Evolutionary conservation across 2,888 invertebrate genomes (phyloP).

Genomic region (Parthenolecanium corni): DNA sequence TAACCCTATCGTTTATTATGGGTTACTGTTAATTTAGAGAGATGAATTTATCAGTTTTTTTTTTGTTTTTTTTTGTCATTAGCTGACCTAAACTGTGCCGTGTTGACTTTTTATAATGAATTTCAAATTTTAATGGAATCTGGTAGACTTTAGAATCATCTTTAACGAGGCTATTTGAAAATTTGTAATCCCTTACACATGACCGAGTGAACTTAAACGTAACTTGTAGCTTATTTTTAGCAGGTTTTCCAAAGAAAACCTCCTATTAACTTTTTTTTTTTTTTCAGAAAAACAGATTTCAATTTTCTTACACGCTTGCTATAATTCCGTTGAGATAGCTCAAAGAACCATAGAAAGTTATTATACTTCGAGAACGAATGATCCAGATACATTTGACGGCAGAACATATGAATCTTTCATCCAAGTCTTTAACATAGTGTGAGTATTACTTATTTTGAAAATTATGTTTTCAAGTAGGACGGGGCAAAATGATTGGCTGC

Average conservation of each 20-base stretch:
- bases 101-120: too few species aligned
- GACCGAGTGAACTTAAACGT: neutral
- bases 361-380: constrained; percentile 29
- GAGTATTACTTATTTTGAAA: neutral
- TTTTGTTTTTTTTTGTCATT: too few species aligned
- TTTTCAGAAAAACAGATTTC: constrained; percentile 27
- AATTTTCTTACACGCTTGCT: constrained; percentile 29
- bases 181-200: neutral
- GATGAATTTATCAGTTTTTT: neutral
- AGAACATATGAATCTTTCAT: constrained; percentile 15
- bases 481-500: too few species aligned
- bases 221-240: neutral
- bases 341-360: constrained; percentile 30
- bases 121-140: neutral
- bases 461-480: too few species aligned
- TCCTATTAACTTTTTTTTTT: neutral
- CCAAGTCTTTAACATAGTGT: constrained; percentile 22
- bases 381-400: constrained; percentile 28
- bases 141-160: neutral
- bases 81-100: too few species aligned
- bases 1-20: too few species aligned
- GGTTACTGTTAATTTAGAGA: too few species aligned
- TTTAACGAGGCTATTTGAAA: neutral
- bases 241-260: too few species aligned
- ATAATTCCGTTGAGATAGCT: constrained; percentile 24